Percentiles rank a stretch among this genome's conserved stretches.
phyloP scores from a whole-genome alignment of 2,113 vertebrate genomes.

The Gulo gulo region DNA sequence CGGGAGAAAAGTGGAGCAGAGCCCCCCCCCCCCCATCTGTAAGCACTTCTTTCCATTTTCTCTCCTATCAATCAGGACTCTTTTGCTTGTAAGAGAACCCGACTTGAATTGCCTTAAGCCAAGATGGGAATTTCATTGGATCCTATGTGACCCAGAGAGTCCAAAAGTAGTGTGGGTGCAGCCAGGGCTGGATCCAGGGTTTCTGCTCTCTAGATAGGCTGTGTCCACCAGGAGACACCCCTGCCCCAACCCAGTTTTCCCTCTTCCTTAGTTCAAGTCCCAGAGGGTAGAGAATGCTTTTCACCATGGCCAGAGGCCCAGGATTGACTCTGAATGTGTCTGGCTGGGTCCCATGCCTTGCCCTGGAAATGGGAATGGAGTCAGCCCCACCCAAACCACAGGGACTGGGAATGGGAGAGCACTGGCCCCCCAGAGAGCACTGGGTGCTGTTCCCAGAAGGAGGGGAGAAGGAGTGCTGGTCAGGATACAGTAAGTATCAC shows the following conservation, averaged over 20 bases:
- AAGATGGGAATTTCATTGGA: background rate
- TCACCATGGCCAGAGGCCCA: background rate
- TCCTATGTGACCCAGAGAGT: background rate
- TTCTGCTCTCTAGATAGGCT: background rate
- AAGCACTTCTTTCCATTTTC: background rate
- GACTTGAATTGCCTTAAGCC: background rate
- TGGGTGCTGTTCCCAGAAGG: background rate
- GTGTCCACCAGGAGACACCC: background rate
- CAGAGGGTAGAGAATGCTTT: background rate
- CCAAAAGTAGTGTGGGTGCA: background rate
- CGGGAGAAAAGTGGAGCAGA: background rate
- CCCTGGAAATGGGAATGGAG: background rate
- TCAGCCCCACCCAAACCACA: background rate
- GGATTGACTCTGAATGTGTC: background rate
- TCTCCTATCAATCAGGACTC: background rate
- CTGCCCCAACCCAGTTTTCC: fast-evolving
- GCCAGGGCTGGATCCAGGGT: background rate
- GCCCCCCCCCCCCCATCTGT: background rate
- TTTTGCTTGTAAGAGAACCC: background rate
- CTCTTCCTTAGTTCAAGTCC: background rate
- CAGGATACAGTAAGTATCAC: background rate
- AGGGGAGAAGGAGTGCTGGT: background rate
- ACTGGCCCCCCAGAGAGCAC: background rate
- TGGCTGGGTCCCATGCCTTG: background rate
- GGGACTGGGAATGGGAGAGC: background rate